Percentiles rank a stretch among this genome's conserved stretches.
Conservation (phyloP, 2,797 vertebrate species). For the Anas georgica region DNA sequence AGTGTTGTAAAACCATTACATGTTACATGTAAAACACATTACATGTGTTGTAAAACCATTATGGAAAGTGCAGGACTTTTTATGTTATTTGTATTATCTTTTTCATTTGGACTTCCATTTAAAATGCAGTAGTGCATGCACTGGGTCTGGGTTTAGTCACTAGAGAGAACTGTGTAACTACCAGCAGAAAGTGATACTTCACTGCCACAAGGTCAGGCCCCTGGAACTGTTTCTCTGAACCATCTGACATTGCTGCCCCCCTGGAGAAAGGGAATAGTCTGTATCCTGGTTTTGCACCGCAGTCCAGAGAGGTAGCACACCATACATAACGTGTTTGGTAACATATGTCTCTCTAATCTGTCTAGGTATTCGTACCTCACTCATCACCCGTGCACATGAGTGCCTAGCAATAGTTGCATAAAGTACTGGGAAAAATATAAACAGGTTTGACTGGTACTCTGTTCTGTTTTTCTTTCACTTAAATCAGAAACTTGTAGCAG, state of each 20-base stretch:
- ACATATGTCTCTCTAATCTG: slow-evolving; percentile 54
- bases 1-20: not conserved
- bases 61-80: not conserved
- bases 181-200: slow-evolving; percentile 15
- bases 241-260: not conserved
- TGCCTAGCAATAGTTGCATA: slow-evolving; percentile 65
- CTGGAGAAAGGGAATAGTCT: not conserved
- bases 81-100: not conserved
- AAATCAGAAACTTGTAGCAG: not conserved
- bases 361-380: slow-evolving; percentile 30
- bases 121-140: not conserved
- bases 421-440: slow-evolving; percentile 34
- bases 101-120: not conserved
- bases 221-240: slow-evolving; percentile 18
- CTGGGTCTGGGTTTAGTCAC: not conserved
- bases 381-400: slow-evolving; percentile 49
- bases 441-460: not conserved
- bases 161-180: not conserved
- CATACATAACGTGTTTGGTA: not conserved
- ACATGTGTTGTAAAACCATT: not conserved
- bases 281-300: not conserved
- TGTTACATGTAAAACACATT: not conserved
- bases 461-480: not conserved
- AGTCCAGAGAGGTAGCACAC: not conserved
- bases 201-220: not conserved